A percentile compares a stretch with the other conserved stretches of the same genome.
Evolutionary conservation across 2,113 vertebrate genomes (phyloP).

Genomic region (Pandion haliaetus): DNA sequence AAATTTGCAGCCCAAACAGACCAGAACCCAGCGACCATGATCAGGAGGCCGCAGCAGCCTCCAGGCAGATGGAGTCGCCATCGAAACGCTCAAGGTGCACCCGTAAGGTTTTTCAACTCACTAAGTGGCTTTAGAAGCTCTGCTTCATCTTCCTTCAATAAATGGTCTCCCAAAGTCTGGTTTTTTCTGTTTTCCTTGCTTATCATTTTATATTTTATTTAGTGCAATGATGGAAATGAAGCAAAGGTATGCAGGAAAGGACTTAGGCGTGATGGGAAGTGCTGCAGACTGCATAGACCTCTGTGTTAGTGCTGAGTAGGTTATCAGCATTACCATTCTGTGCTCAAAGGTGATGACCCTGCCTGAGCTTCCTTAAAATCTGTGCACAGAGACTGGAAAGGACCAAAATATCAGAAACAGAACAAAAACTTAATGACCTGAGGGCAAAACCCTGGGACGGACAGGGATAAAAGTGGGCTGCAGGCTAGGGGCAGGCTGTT

Average conservation of each 20-base stretch:
- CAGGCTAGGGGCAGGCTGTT: not conserved
- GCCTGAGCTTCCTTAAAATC: not conserved
- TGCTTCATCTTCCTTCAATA: not conserved
- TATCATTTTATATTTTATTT: fast-evolving
- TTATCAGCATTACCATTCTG: not conserved
- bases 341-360: not conserved
- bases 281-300: not conserved
- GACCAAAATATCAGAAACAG: not conserved
- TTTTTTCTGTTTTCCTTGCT: not conserved
- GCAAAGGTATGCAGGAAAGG: not conserved
- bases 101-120: no score
- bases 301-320: not conserved
- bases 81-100: not conserved
- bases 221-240: fast-evolving
- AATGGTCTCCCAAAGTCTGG: fast-evolving
- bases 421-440: not conserved
- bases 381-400: not conserved
- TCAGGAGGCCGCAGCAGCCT: not conserved
- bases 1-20: not conserved
- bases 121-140: not conserved
- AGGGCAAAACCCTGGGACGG: not conserved
- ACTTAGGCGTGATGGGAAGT: not conserved
- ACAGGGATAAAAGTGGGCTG: not conserved
- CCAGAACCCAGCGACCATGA: not conserved
- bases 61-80: no score